phyloP scores from a whole-genome alignment of 1,140 invertebrate species.

The Drosophila watanabei region DNA sequence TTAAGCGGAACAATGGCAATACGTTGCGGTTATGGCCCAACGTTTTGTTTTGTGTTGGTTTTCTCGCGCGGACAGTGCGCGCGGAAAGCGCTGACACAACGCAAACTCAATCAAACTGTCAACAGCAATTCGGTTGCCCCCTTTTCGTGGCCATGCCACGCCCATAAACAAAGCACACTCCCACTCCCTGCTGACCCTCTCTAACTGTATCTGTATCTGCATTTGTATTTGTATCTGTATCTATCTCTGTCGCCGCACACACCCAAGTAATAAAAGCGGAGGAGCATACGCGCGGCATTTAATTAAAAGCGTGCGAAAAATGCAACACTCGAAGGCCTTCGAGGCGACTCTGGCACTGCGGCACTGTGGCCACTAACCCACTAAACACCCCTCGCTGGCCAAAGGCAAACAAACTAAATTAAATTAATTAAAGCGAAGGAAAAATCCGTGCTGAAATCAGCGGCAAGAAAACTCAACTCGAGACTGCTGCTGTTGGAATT shows the following conservation, averaged over 20 bases:
- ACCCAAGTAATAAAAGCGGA: constrained; percentile 42
- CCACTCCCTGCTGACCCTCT: no score
- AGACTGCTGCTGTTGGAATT: constrained; percentile 55
- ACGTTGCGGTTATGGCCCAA: constrained; percentile 7
- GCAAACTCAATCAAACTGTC: constrained; percentile 58
- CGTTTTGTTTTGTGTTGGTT: background rate
- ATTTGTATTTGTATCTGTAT: no score
- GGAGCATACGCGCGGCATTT: constrained; percentile 60
- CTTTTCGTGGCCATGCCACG: constrained; percentile 18
- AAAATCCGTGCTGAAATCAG: constrained; percentile 59
- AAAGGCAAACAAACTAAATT: constrained; percentile 60
- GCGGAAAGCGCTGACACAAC: constrained; percentile 46
- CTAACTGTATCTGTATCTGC: no score
- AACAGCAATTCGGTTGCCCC: constrained; percentile 42
- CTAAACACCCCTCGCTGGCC: background rate
- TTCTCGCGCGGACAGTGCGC: background rate
- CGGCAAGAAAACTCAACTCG: constrained; percentile 61
- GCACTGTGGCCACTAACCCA: constrained; percentile 8
- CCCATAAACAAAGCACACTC: constrained; percentile 41
- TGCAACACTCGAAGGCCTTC: constrained; percentile 61
- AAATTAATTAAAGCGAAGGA: constrained; percentile 76
- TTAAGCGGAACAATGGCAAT: background rate
- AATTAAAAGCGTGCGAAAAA: constrained; percentile 79
- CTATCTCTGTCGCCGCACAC: constrained; percentile 1
- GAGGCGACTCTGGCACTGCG: background rate